Conservation (phyloP, 2,888 invertebrate genomes). For the Luperina nickerlii region DNA sequence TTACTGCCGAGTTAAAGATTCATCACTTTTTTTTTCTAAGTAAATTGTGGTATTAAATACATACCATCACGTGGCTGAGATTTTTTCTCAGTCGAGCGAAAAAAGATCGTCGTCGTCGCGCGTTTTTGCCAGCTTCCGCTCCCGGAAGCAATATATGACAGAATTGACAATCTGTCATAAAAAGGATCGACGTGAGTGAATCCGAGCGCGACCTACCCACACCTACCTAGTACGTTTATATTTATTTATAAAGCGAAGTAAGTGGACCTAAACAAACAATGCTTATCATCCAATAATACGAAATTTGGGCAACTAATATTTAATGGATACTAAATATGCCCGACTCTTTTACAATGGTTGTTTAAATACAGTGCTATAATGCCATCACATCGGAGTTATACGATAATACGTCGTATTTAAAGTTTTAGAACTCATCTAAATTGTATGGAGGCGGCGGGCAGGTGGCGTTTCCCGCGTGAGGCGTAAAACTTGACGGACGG, state of each 20-base stretch:
- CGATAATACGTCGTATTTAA: conserved; percentile 55
- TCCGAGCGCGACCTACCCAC: not conserved
- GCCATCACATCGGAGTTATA: conserved; percentile 41
- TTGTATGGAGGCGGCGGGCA: conserved; percentile 63
- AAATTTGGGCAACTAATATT: conserved; percentile 13
- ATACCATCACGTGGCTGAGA: not conserved
- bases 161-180: conserved; percentile 46
- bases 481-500: conserved; percentile 66
- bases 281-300: not conserved
- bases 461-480: conserved; percentile 60
- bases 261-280: conserved; percentile 7
- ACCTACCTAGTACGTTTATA: not conserved
- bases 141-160: conserved; percentile 50
- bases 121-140: conserved; percentile 31
- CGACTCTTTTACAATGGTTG: conserved; percentile 19
- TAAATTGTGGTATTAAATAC: not conserved
- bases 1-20: not conserved
- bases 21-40: conserved; percentile 1
- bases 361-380: conserved; percentile 36
- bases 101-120: not conserved
- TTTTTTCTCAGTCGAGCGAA: conserved; percentile 22
- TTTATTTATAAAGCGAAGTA: conserved; percentile 11
- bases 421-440: conserved; percentile 69
- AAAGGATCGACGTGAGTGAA: conserved; percentile 31
- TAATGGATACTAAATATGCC: conserved; percentile 15